Evolutionary conservation across 2,113 vertebrate genomes (phyloP).

Genomic region (Aplodontia rufa): DNA sequence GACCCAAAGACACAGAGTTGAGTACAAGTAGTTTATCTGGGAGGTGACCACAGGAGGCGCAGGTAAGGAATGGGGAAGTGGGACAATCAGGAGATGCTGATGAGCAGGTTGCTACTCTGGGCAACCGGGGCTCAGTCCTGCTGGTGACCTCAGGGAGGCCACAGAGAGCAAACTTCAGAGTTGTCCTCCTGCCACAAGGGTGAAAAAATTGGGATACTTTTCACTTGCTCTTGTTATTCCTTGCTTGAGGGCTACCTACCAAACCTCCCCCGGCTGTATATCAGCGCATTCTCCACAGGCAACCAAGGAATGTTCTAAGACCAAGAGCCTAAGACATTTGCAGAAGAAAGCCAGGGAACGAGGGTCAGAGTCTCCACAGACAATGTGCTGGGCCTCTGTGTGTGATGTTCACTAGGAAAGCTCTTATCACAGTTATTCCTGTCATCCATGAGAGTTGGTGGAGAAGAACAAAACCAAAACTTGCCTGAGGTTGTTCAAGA

Average conservation of each 20-base stretch:
- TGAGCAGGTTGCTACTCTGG: not conserved
- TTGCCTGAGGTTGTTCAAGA: not conserved
- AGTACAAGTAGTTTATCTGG: not conserved
- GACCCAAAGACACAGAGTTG: not conserved
- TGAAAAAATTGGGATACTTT: not conserved
- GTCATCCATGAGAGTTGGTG: not conserved
- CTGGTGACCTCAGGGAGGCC: not conserved
- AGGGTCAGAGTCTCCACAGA: not conserved
- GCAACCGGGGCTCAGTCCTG: not conserved
- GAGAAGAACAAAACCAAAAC: not conserved
- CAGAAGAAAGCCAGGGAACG: not conserved
- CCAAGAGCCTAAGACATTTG: not conserved
- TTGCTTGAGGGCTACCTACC: not conserved
- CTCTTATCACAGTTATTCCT: not conserved
- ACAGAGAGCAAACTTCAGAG: not conserved
- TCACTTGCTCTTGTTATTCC: not conserved
- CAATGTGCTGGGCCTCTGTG: not conserved
- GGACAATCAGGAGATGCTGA: not conserved
- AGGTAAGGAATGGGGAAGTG: not conserved
- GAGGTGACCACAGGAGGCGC: not conserved
- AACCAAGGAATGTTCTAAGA: not conserved
- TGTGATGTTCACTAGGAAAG: rapidly evolving
- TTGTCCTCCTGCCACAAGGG: not conserved
- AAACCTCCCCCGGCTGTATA: not conserved
- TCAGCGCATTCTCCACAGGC: not conserved